phyloP scores from a whole-genome alignment of 1,140 invertebrate species.

The Dendroctonus valens region DNA sequence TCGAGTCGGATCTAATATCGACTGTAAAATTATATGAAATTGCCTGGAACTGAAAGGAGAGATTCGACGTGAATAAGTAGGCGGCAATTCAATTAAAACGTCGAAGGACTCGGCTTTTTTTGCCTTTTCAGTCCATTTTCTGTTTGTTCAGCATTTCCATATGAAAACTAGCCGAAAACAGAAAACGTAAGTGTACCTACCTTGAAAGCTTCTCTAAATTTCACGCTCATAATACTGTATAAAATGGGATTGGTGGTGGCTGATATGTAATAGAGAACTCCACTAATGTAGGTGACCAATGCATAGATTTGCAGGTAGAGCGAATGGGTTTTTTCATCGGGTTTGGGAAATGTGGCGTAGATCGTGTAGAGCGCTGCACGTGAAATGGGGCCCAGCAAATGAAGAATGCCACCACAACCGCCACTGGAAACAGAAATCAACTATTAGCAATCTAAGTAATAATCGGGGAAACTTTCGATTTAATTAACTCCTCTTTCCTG shows the following conservation, averaged over 20 bases:
- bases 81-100: too few relatives aligned
- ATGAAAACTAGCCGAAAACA: too few relatives aligned
- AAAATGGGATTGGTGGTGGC: conserved; percentile 81
- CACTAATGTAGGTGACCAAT: conserved; percentile 70
- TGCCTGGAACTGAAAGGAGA: too few relatives aligned
- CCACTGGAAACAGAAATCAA: conserved; percentile 71
- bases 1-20: too few relatives aligned
- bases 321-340: conserved; percentile 37
- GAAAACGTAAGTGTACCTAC: conserved; percentile 49
- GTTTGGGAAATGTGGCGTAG: conserved; percentile 59
- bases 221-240: conserved; percentile 85
- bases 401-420: conserved; percentile 89
- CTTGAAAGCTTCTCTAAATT: conserved; percentile 80
- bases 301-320: conserved; percentile 57
- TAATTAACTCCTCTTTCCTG: too few relatives aligned
- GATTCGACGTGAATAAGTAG: too few relatives aligned
- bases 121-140: too few relatives aligned
- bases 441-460: too few relatives aligned
- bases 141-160: too few relatives aligned
- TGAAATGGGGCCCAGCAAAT: conserved; percentile 95
- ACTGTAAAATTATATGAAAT: too few relatives aligned
- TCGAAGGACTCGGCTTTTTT: too few relatives aligned
- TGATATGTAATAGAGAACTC: conserved; percentile 78
- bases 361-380: conserved; percentile 77
- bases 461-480: too few relatives aligned